Base-by-base conservation (phyloP, 2,113 vertebrate species). In the Ceyx melanurus region DNA sequence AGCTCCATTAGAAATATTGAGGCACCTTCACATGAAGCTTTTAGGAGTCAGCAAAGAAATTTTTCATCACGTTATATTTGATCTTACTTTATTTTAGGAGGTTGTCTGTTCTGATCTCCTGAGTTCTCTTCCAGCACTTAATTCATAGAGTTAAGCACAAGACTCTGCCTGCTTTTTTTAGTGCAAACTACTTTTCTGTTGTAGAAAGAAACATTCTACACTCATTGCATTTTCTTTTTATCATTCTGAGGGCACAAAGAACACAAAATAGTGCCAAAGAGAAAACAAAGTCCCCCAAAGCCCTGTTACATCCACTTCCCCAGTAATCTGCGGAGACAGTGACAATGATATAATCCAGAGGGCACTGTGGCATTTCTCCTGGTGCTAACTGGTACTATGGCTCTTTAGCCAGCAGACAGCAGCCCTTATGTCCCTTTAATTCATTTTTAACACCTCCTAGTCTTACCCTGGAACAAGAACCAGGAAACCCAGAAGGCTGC, bases 61-160 rank as follows among this genome's bases (percentile, higher is more conserved):
- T 23, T 20, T 73, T 40, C 29, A 18, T 31, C 1, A 3, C 9
- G 15, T 35, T 61, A 6, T 17, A 1, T 1, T 2, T 50, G n/a
- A 40, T 48, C n/a, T 68, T 51, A 7, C 25, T 48, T 53, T 35
- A 10, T 20, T 78, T 31, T 13, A 58, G 53, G 31, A 89, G 25
- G 7, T 10, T 68, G 10, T 16, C n/a, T 58, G 33, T 0, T 0
- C 2, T 25, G 25, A n/a, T 35, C 9, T 56, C 26, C 66, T 9
- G 28, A 11, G 28, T 25, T 79, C 33, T 85, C 48, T 28, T 29
- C 35, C 43, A 65, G 45, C 13, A 3, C 20, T 48, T 15, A 68
- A 22, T 76, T 37, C 10, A 9, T 9, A 35, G 14, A 29, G 7
- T 31, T 76, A n/a, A 70, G 60, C n/a, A 37, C 17, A 82, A 85